Percentiles rank a stretch among this genome's conserved stretches.
These are phyloP conservation scores for Nycticryphes semicollaris DNA, from an alignment of 2,113 vertebrate genomes.

Conservation along the genomic window DNA sequence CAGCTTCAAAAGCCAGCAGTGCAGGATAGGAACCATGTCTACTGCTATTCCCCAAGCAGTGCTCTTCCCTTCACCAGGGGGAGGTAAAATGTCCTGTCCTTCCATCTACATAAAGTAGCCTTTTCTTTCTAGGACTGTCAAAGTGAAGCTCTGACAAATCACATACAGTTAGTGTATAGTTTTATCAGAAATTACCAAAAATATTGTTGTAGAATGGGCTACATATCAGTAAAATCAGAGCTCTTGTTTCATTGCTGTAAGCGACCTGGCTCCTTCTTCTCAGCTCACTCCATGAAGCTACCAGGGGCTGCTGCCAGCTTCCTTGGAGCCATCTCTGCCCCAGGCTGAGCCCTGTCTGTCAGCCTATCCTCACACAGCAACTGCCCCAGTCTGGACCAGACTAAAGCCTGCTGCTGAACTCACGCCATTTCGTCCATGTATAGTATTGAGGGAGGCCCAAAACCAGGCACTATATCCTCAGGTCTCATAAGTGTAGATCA, in stretches of 20 bases:
- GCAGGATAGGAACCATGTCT: rapidly evolving
- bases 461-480: not conserved
- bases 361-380: not conserved
- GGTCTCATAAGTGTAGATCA: not conserved
- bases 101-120: not conserved
- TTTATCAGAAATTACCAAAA: not conserved
- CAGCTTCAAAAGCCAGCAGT: not conserved
- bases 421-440: rapidly evolving
- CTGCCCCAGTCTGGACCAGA: not conserved
- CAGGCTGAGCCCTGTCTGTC: not conserved
- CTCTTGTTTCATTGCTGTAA: not conserved
- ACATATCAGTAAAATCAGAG: not conserved
- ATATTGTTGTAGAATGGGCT: not conserved
- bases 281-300: too few species aligned
- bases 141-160: not conserved
- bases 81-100: not conserved
- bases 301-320: rapidly evolving
- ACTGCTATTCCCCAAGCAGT: not conserved
- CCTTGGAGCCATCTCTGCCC: not conserved
- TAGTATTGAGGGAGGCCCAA: not conserved
- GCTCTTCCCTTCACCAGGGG: not conserved
- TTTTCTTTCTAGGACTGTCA: not conserved
- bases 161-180: rapidly evolving
- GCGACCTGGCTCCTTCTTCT: not conserved
- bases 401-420: rapidly evolving